These are phyloP conservation scores for Penaeus japonicus DNA, from an alignment of 1,140 invertebrate species.

Conservation along the genomic window DNA sequence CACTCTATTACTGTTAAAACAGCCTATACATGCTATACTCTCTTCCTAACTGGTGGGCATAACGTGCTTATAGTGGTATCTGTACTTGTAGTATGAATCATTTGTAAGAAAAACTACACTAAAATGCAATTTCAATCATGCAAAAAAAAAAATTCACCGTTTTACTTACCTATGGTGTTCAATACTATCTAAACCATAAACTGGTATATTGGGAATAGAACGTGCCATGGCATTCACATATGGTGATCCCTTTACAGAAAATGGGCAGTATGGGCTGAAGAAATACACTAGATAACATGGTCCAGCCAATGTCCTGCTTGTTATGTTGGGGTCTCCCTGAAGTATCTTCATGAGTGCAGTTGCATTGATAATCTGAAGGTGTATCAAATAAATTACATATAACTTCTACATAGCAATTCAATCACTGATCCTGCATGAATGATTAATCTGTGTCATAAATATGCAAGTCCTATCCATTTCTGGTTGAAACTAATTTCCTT, in stretches of 20 bases:
- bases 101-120: neutral
- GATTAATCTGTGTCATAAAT: neutral
- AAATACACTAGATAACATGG: slow-evolving; percentile 86
- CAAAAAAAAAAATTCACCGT: neutral
- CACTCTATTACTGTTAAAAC: too few species aligned
- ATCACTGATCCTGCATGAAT: neutral
- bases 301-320: slow-evolving; percentile 67
- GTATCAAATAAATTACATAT: neutral
- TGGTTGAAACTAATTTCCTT: too few species aligned
- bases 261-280: slow-evolving; percentile 88
- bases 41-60: too few species aligned
- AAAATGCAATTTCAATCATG: neutral
- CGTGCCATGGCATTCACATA: slow-evolving; percentile 88
- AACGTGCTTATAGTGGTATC: too few species aligned
- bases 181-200: slow-evolving; percentile 86
- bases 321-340: slow-evolving; percentile 67
- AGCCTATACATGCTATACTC: too few species aligned
- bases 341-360: slow-evolving; percentile 69
- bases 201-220: slow-evolving; percentile 84
- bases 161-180: slow-evolving; percentile 55
- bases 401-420: neutral
- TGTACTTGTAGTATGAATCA: too few species aligned
- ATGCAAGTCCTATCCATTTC: too few species aligned
- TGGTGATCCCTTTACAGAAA: slow-evolving; percentile 87
- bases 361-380: slow-evolving; percentile 64